Evolutionary conservation across 1,140 invertebrate species (phyloP).

Genomic region (Calliphora vicina): DNA sequence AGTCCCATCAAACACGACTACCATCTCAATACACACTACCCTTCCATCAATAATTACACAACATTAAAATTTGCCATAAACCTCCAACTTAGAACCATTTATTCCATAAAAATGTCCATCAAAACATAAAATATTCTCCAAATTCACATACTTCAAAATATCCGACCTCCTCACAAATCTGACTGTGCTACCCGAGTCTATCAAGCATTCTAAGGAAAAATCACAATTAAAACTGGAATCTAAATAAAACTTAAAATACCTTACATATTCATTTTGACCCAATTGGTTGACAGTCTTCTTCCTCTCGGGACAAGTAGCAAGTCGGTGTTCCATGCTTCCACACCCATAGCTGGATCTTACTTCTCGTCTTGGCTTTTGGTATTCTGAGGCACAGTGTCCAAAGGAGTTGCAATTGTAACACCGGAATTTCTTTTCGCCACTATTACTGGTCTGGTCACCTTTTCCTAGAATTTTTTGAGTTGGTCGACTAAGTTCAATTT

Average conservation of each 20-base stretch:
- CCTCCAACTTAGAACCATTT: slow-evolving; percentile 29
- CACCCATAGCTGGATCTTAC: slow-evolving; percentile 30
- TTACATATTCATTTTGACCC: slow-evolving; percentile 21
- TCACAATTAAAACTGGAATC: too few species aligned
- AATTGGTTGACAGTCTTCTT: background rate
- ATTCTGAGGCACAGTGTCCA: slow-evolving; percentile 31
- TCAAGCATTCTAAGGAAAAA: slow-evolving; percentile 23
- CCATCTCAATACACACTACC: slow-evolving; percentile 5
- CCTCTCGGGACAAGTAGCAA: background rate
- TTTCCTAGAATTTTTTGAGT: background rate
- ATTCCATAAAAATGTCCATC: slow-evolving; percentile 37
- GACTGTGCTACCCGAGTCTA: slow-evolving; percentile 36
- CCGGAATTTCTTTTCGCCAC: background rate
- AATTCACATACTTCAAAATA: background rate
- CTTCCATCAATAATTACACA: background rate
- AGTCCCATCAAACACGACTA: slow-evolving; percentile 39
- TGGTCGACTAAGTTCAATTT: background rate
- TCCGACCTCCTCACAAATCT: slow-evolving; percentile 32
- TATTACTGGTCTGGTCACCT: background rate
- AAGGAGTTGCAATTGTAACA: slow-evolving; percentile 11
- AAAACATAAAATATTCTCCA: too few species aligned
- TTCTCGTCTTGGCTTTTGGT: slow-evolving; percentile 30
- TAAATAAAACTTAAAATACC: slow-evolving; percentile 19
- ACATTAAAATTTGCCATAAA: slow-evolving; percentile 25
- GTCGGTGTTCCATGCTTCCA: slow-evolving; percentile 8